Conservation (phyloP, 2,888 invertebrate species). For the Allygus modestus region DNA sequence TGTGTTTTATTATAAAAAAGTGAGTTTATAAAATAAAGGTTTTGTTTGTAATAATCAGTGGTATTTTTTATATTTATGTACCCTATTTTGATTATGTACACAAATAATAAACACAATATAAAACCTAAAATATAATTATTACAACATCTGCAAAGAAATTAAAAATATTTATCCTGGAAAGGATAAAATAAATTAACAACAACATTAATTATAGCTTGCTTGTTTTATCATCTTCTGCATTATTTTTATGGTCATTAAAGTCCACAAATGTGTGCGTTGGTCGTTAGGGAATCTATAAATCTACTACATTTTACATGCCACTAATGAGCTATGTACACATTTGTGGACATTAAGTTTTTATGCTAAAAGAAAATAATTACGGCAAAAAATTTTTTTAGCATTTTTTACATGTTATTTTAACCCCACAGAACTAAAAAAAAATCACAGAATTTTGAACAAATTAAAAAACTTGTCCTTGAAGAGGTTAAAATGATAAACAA, state of each 20-base stretch:
- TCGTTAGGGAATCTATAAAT: not conserved
- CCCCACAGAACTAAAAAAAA: not conserved
- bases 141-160: too few species aligned
- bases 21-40: not conserved
- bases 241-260: not conserved
- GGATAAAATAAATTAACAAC: too few species aligned
- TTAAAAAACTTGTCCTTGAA: slow-evolving; percentile 38
- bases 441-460: not conserved
- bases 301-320: not conserved
- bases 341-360: not conserved
- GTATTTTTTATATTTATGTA: not conserved
- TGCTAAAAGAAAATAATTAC: not conserved
- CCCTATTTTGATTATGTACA: too few species aligned
- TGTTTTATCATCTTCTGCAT: not conserved
- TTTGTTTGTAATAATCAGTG: not conserved
- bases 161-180: too few species aligned
- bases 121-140: too few species aligned
- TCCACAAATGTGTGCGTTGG: slow-evolving; percentile 6
- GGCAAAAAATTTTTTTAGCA: not conserved
- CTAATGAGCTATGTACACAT: not conserved
- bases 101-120: too few species aligned
- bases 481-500: slow-evolving; percentile 44
- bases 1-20: not conserved
- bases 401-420: not conserved
- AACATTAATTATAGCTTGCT: not conserved